Conservation (phyloP, 2,888 invertebrate genomes). For the Heteromurus nitidus region DNA sequence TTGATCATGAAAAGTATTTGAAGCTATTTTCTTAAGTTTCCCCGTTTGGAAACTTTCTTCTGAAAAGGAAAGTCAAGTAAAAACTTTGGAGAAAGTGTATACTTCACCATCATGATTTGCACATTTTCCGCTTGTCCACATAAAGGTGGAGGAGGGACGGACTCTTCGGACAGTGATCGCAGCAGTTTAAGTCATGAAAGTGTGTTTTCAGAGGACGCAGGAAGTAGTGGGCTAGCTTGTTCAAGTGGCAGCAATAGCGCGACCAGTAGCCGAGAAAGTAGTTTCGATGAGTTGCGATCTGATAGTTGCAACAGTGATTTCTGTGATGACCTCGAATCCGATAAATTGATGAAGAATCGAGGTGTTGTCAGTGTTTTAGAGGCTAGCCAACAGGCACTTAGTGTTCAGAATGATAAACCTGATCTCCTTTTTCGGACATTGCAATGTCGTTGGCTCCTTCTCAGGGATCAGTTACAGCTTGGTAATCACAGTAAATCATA, state of each 20-base stretch:
- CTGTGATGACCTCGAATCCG: conserved; percentile 55
- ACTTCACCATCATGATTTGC: conserved; percentile 49
- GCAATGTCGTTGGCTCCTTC: conserved; percentile 66
- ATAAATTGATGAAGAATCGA: conserved; percentile 18
- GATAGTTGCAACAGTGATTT: conserved; percentile 61
- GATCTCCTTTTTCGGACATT: conserved; percentile 61
- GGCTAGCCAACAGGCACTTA: conserved; percentile 53
- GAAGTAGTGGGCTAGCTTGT: conserved; percentile 35
- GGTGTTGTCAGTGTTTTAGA: conserved; percentile 31
- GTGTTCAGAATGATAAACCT: conserved; percentile 56
- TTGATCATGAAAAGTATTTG: too few relatives aligned
- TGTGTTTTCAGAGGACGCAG: conserved; percentile 44
- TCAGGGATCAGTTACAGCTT: conserved; percentile 58
- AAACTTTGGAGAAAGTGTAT: neutral
- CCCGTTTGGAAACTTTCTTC: too few relatives aligned
- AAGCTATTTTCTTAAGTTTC: too few relatives aligned
- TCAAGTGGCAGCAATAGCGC: conserved; percentile 45
- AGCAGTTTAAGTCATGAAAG: conserved; percentile 45
- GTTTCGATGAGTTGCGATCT: conserved; percentile 59
- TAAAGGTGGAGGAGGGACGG: conserved; percentile 28
- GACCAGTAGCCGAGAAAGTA: conserved; percentile 50
- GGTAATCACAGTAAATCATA: too few relatives aligned
- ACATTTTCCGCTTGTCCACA: conserved; percentile 46
- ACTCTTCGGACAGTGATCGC: conserved; percentile 22
- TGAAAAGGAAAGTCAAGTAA: too few relatives aligned